Conservation (phyloP, 2,888 invertebrate species). For the Oasisia sp. region DNA sequence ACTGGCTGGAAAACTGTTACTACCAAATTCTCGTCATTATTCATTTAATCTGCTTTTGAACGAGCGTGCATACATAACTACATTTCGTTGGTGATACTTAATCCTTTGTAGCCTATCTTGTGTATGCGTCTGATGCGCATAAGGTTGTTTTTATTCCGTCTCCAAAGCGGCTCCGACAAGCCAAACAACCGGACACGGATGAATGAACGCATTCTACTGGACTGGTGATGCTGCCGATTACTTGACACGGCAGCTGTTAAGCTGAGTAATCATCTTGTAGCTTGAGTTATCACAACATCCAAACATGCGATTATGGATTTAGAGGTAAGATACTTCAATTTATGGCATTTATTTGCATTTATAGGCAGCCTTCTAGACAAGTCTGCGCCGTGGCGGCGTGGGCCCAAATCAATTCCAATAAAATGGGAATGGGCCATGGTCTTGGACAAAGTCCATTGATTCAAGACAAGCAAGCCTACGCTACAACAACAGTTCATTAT, state of each 20-base stretch:
- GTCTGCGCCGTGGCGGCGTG: too few species aligned
- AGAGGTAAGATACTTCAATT: not conserved
- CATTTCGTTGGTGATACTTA: not conserved
- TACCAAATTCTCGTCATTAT: not conserved
- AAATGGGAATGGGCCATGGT: too few species aligned
- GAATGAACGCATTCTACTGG: not conserved
- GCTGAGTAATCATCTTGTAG: not conserved
- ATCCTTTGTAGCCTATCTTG: not conserved
- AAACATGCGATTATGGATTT: not conserved
- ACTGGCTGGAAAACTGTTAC: not conserved
- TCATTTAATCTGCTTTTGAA: not conserved
- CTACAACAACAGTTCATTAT: too few species aligned
- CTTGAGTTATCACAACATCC: not conserved
- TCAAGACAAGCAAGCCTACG: too few species aligned
- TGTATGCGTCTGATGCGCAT: not conserved
- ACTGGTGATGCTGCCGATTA: not conserved
- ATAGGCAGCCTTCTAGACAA: too few species aligned
- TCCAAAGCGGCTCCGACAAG: not conserved
- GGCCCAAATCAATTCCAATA: too few species aligned
- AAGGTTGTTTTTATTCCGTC: not conserved
- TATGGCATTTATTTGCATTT: not conserved
- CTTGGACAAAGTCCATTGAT: too few species aligned
- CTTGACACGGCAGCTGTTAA: not conserved
- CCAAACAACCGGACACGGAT: slow-evolving; percentile 12
- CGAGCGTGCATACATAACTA: not conserved